Base-by-base conservation (phyloP, 2,888 invertebrate genomes). In the Mystacides longicornis region DNA sequence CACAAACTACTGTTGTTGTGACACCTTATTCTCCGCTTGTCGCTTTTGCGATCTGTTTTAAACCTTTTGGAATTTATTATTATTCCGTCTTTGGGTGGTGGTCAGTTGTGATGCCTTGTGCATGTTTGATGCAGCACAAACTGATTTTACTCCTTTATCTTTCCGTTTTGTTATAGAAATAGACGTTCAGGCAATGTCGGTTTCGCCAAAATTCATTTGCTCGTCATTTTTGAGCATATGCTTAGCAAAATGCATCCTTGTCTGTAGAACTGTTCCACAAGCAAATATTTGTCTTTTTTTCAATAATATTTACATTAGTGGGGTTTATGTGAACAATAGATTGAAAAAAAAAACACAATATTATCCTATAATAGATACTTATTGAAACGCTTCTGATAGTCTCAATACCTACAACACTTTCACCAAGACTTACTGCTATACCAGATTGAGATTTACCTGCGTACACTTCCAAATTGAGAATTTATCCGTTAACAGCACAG, bases 381-480 rank as follows among this genome's bases (percentile, higher is more conserved):
- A 4, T 49, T 49, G 49, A 49, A 27, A 23, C 18, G 27, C 27
- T 27, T 23, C 16, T 11, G 23, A 14, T 23, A 49, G 49, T 16
- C 23, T 23, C 22, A 49, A 18, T 49, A 27, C n/a, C n/a, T n/a
- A n/a, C 49, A 16, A 49, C 23, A 5, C 16, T 23, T 23, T 49
- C 49, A 20, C 23, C 49, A n/a, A 49, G 22, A 21, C 19, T 18
- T 7, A 19, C 5, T 20, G 3, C n/a, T 20, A 9, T 18, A 43
- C 43, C 16, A 16, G 3, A 4, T 46, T 46, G 5, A 4, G 46
- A 20, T 21, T 46, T 46, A 2, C 60, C 59, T 51, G 55, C 51
- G 54, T 63, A 60, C 19, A 61, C 42, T 45, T 61, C 51, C 48
- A 62, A 63, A 23, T 49, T 22, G 2, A 58, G 53, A 7, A 63